Percentiles rank a stretch among this genome's conserved stretches.
These are phyloP conservation scores for Pteronura brasiliensis DNA, from an alignment of 2,113 vertebrate species.

Conservation along the genomic window DNA sequence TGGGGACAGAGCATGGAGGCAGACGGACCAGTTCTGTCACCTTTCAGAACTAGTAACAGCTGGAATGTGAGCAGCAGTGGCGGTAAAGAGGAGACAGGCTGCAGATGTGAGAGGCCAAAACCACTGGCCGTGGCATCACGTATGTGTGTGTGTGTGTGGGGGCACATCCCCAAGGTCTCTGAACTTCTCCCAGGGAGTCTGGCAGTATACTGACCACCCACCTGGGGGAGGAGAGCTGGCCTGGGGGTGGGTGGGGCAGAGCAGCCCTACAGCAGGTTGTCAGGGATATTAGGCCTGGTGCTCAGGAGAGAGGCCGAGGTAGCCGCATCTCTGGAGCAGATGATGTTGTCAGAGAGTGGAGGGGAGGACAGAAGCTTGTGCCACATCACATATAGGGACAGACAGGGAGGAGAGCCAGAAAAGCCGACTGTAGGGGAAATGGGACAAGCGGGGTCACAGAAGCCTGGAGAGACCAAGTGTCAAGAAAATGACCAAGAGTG, in stretches of 20 bases:
- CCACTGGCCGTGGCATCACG: not conserved
- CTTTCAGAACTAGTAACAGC: not conserved
- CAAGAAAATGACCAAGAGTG: not conserved
- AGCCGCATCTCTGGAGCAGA: not conserved
- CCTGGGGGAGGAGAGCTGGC: not conserved
- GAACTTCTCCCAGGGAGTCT: not conserved
- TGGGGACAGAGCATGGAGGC: not conserved
- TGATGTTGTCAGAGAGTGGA: rapidly evolving
- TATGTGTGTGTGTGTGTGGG: no score
- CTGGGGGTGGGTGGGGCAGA: not conserved
- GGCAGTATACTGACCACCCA: no score
- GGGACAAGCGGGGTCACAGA: not conserved
- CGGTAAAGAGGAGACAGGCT: not conserved
- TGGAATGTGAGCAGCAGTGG: not conserved
- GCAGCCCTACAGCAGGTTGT: rapidly evolving
- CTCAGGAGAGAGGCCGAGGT: not conserved
- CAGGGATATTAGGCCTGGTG: not conserved
- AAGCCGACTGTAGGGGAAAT: not conserved
- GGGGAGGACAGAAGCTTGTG: not conserved
- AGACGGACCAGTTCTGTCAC: not conserved
- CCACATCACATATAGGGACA: not conserved
- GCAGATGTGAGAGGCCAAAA: not conserved
- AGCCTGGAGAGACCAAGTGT: not conserved
- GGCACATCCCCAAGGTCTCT: not conserved
- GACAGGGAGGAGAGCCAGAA: not conserved